Conservation (phyloP, 2,797 vertebrate genomes). For the Chrysocyon brachyurus region DNA sequence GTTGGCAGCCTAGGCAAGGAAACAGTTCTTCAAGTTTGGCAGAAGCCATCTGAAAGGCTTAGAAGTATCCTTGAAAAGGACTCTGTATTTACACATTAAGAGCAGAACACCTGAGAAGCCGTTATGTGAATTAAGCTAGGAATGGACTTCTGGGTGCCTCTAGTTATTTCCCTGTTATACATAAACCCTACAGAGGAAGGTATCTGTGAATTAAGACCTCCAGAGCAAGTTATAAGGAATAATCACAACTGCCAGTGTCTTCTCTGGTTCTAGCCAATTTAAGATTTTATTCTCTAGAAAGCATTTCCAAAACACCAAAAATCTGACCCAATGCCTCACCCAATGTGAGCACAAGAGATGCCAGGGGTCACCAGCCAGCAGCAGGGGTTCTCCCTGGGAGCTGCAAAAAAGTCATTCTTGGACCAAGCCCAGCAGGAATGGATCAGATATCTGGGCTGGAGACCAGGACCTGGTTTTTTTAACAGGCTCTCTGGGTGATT, state of each 20-base stretch:
- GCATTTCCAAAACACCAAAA: background rate
- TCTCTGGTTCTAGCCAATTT: background rate
- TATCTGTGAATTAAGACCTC: background rate
- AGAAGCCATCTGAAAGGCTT: background rate
- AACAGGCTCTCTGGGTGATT: background rate
- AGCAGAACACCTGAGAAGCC: background rate
- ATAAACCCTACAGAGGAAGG: background rate
- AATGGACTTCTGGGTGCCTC: background rate
- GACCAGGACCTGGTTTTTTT: background rate
- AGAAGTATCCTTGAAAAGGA: background rate
- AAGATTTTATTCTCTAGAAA: slow-evolving; percentile 20
- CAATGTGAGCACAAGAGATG: background rate
- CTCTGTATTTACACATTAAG: background rate
- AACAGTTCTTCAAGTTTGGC: slow-evolving; percentile 16
- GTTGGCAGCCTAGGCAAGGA: slow-evolving; percentile 89
- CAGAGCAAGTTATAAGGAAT: background rate
- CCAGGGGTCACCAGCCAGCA: rapidly evolving
- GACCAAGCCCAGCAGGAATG: background rate
- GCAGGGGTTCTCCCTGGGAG: background rate
- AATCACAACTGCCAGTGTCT: background rate
- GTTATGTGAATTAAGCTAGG: background rate
- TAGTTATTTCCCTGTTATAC: background rate
- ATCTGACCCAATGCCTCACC: background rate
- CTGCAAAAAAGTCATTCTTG: background rate
- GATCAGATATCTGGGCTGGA: background rate